Conservation (phyloP, 2,797 vertebrate species). For the Myoxocephalus aenaeus region DNA sequence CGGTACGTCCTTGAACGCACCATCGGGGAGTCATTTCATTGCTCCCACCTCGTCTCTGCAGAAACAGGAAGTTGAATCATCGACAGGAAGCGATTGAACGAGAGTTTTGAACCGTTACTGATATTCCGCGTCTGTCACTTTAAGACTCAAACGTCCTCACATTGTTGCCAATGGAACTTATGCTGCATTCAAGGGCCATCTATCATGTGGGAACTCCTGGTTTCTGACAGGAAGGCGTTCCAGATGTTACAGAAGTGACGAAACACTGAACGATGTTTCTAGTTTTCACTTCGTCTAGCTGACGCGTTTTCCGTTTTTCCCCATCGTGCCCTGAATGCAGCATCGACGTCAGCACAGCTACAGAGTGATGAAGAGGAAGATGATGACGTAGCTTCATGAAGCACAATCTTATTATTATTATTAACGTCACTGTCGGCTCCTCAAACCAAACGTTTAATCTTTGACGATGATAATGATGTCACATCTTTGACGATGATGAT, state of each 20-base stretch:
- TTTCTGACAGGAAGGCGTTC: background rate
- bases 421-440: background rate
- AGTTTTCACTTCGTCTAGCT: too few relatives aligned
- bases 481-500: too few relatives aligned
- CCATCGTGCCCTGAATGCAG: conserved; percentile 1
- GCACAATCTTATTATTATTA: conserved; percentile 16
- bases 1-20: background rate
- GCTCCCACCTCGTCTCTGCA: too few relatives aligned
- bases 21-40: background rate
- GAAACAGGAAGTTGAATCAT: too few relatives aligned
- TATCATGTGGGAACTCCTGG: background rate
- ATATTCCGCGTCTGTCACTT: background rate
- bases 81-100: too few relatives aligned
- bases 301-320: background rate
- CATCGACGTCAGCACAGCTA: background rate
- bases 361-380: background rate
- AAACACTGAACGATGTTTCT: too few relatives aligned
- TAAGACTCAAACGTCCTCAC: background rate
- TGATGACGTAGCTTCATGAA: conserved; percentile 16
- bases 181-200: background rate
- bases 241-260: background rate
- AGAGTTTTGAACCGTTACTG: background rate
- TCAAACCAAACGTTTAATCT: background rate
- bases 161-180: background rate
- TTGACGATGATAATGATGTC: too few relatives aligned